Conservation (phyloP, 2,113 vertebrate genomes). For the Percopsis transmontana region DNA sequence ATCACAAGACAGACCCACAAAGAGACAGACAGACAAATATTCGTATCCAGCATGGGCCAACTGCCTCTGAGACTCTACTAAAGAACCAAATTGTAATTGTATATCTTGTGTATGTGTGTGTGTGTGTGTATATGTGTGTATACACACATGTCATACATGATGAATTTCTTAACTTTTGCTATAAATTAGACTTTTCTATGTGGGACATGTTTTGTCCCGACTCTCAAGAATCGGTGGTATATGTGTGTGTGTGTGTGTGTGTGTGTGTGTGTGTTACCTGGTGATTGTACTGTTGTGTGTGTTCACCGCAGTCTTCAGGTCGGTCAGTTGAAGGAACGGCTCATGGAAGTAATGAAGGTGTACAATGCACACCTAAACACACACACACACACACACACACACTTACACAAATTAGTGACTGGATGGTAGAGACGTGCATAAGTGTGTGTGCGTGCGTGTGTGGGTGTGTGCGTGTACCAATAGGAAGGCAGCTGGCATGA, state of each 20-base stretch:
- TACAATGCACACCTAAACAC: slow-evolving; percentile 83
- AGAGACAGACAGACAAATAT: slow-evolving; percentile 31
- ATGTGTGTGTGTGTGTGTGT: slow-evolving; percentile 3
- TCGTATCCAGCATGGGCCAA: too few species aligned
- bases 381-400: not conserved
- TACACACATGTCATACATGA: too few species aligned
- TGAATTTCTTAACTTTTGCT: too few species aligned
- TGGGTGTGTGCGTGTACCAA: slow-evolving; percentile 68
- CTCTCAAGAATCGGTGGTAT: too few species aligned
- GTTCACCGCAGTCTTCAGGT: slow-evolving; percentile 90
- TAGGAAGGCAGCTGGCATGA: slow-evolving; percentile 92
- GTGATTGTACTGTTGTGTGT: slow-evolving; percentile 88
- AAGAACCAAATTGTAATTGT: not conserved
- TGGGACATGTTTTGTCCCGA: too few species aligned
- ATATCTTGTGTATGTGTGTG: not conserved
- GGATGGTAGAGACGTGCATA: not conserved
- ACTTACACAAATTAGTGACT: not conserved
- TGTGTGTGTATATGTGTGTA: slow-evolving; percentile 2
- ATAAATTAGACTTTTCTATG: too few species aligned
- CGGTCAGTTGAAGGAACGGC: slow-evolving; percentile 89
- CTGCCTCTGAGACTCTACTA: too few species aligned
- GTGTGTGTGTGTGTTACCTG: slow-evolving; percentile 52
- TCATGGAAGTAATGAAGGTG: slow-evolving; percentile 96
- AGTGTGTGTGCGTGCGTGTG: not conserved
- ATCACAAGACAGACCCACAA: slow-evolving; percentile 41